Evolutionary conservation across 2,888 invertebrate species (phyloP), one percentile per base, ranked within the genome.

Genomic region (Pachliopta kotzebuea): DNA sequence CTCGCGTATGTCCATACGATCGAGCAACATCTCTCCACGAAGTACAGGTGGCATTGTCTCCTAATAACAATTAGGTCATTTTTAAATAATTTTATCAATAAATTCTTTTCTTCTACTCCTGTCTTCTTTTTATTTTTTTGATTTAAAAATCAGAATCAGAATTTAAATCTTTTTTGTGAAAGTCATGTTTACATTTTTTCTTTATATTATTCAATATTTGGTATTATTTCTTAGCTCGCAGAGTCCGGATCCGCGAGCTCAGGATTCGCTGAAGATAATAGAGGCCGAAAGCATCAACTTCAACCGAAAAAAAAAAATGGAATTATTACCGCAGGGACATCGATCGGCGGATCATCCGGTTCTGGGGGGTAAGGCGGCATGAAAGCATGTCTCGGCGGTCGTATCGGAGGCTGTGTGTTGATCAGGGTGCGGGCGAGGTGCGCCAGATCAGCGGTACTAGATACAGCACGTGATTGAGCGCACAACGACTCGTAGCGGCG

Each of bases 361-460:
- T 90, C 91, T 17, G 91, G 91, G 2, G 90, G 91, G 74, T 90
- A 90, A 0, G 92, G 92, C 4, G 92, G 92, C 26, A 93, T 79
- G 70, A 94, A 94, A 0, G 94, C 94, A 37, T 95, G 93, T 67
- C 94, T 94, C 0, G 96, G 95, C 55, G 96, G 94, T 65, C 94
- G 94, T 85, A 91, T 76, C 0, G 92, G 91, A 21, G 96, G 94
- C 77, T 95, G 88, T 17, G 84, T 83, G 67, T 96, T 94, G 59
- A 97, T 95, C 78, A 98, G 93, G 71, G 96, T 95, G 64, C 96
- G 93, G 57, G 97, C 96, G 74, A 98, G 93, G 77, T 96, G 95
- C 26, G 94, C 94, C 68, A 97, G 85, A 83, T 97, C 97, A 3
- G 94, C 92, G 54, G 94, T 92, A 54, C 96, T 95, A 55, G 94